These are phyloP conservation scores for Epinephelus moara DNA, from an alignment of 2,113 vertebrate species.

Conservation along the genomic window DNA sequence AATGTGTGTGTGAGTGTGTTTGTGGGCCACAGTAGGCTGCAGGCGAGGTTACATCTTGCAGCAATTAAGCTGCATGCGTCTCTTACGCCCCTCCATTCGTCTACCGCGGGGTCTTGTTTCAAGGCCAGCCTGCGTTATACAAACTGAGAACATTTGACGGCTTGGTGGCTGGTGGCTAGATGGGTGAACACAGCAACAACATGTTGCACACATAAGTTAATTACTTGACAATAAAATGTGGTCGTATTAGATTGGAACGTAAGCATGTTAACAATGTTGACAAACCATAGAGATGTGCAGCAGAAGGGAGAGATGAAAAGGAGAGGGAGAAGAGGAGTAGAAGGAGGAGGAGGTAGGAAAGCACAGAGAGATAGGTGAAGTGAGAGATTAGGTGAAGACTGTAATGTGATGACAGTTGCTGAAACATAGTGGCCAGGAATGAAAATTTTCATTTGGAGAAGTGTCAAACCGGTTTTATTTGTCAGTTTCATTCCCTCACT, in stretches of 20 bases:
- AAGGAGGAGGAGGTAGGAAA: not conserved
- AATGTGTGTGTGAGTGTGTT: conserved; percentile 64
- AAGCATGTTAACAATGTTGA: conserved; percentile 49
- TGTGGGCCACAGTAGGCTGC: conserved; percentile 73
- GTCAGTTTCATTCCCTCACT: conserved; percentile 24
- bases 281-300: conserved; percentile 45
- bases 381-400: conserved; percentile 3
- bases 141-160: conserved; percentile 69
- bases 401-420: conserved; percentile 19
- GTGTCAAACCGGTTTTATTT: conserved; percentile 46
- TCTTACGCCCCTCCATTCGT: conserved; percentile 75
- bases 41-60: conserved; percentile 85
- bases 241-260: conserved; percentile 52
- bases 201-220: conserved; percentile 70
- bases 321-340: not conserved
- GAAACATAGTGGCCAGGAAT: conserved; percentile 7
- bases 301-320: not conserved
- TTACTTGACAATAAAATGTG: conserved; percentile 66
- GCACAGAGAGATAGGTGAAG: not conserved
- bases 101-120: conserved; percentile 76
- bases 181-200: conserved; percentile 58
- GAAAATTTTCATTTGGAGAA: conserved; percentile 29
- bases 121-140: conserved; percentile 70
- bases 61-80: conserved; percentile 82
- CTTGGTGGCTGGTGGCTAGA: conserved; percentile 45